These are phyloP conservation scores for Lasioglossum malachurum DNA, from an alignment of 2,888 invertebrate species.

Conservation along the genomic window DNA sequence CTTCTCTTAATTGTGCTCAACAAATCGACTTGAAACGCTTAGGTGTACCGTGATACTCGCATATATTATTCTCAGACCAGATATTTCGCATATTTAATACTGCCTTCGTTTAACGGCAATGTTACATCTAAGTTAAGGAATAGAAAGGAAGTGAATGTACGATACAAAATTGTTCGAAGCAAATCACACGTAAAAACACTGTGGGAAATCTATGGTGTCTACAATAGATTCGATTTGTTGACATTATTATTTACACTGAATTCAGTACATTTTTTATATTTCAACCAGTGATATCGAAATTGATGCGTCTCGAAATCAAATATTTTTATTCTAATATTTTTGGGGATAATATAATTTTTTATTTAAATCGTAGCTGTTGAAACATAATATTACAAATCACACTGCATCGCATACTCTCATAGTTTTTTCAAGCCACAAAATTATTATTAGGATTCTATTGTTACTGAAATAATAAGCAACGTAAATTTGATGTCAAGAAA, in stretches of 20 bases:
- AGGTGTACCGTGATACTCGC: neutral
- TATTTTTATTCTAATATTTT: neutral
- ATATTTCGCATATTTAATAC: slow-evolving; percentile 11
- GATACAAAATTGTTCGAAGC: slow-evolving; percentile 11
- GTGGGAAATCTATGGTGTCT: neutral
- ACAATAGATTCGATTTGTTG: neutral
- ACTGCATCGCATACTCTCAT: neutral
- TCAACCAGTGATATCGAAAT: neutral
- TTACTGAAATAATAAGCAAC: neutral
- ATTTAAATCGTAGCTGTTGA: neutral
- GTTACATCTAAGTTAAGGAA: neutral
- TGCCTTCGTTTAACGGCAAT: slow-evolving; percentile 8
- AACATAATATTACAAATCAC: neutral
- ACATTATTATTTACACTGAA: neutral
- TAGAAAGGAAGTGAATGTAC: slow-evolving; percentile 34
- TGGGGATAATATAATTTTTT: neutral
- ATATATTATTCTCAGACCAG: slow-evolving; percentile 15
- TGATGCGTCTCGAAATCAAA: neutral
- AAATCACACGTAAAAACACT: neutral
- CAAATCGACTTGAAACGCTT: neutral
- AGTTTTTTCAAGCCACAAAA: neutral
- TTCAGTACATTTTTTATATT: neutral
- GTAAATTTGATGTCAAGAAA: neutral
- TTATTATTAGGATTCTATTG: neutral
- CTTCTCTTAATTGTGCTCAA: neutral